Percentiles rank a stretch among this genome's conserved stretches.
phyloP scores from a whole-genome alignment of 2,888 invertebrate genomes.

The Gibbula magus region DNA sequence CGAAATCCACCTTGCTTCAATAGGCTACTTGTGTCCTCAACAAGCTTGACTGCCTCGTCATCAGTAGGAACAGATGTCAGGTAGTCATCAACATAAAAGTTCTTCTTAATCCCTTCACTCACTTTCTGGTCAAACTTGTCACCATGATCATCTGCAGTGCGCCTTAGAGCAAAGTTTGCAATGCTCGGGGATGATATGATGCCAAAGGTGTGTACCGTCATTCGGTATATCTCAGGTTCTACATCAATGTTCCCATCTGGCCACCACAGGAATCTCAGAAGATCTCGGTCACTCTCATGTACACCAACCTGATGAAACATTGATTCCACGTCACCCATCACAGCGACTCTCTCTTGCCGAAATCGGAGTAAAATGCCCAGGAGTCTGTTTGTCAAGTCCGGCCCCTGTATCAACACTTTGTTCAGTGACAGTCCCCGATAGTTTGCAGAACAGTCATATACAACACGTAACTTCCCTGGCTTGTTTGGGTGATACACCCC shows the following conservation, averaged over 20 bases:
- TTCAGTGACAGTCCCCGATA: conserved; percentile 31
- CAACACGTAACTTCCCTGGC: conserved; percentile 27
- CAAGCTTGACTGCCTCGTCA: no score
- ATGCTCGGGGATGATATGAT: conserved; percentile 43
- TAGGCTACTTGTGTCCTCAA: no score
- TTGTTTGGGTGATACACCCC: neutral
- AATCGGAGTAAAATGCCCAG: conserved; percentile 48
- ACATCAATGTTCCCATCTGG: neutral
- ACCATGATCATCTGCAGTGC: neutral
- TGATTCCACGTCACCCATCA: conserved; percentile 39
- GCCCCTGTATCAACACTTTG: conserved; percentile 39
- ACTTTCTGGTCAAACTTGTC: neutral
- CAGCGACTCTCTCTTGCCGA: conserved; percentile 34
- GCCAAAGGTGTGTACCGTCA: conserved; percentile 37
- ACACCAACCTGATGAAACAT: conserved; percentile 44
- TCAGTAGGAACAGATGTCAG: no score
- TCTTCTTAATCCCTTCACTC: no score
- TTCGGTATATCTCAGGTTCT: conserved; percentile 19
- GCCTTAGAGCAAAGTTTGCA: conserved; percentile 6
- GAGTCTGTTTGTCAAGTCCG: conserved; percentile 44
- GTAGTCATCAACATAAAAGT: no score
- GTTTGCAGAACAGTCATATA: conserved; percentile 39
- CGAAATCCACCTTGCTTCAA: no score
- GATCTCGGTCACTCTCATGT: conserved; percentile 27
- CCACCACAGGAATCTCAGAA: conserved; percentile 16